A percentile compares a stretch with the other conserved stretches of the same genome.
Conservation (phyloP, 2,888 invertebrate species). For the Athripsodes cinereus region DNA sequence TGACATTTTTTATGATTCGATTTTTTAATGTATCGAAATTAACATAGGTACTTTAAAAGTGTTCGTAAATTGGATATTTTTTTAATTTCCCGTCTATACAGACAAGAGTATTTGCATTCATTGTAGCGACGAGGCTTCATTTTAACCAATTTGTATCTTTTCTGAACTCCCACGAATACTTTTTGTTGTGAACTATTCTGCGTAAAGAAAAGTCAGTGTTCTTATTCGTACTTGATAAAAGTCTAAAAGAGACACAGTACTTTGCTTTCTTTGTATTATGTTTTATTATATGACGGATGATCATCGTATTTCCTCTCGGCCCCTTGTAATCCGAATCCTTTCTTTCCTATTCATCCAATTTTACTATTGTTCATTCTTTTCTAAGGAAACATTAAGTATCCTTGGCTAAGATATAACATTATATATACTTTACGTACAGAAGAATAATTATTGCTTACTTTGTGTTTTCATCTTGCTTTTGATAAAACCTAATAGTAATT, state of each 20-base stretch:
- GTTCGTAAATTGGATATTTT: too few species aligned
- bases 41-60: too few species aligned
- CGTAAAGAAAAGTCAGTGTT: not conserved
- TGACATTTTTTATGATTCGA: too few species aligned
- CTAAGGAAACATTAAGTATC: not conserved
- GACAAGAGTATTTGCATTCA: too few species aligned
- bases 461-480: not conserved
- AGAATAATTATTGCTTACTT: not conserved
- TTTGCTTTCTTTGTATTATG: not conserved
- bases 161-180: too few species aligned
- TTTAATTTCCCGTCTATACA: too few species aligned
- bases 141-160: too few species aligned
- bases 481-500: too few species aligned
- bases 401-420: not conserved
- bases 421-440: not conserved
- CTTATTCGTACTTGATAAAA: not conserved
- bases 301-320: not conserved
- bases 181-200: not conserved
- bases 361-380: not conserved
- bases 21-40: too few species aligned
- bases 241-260: not conserved
- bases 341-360: not conserved
- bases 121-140: too few species aligned
- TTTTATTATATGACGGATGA: not conserved
- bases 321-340: slow-evolving; percentile 1